Evolutionary conservation across 2,888 invertebrate genomes (phyloP).

Genomic region (Halictus quadricinctus): DNA sequence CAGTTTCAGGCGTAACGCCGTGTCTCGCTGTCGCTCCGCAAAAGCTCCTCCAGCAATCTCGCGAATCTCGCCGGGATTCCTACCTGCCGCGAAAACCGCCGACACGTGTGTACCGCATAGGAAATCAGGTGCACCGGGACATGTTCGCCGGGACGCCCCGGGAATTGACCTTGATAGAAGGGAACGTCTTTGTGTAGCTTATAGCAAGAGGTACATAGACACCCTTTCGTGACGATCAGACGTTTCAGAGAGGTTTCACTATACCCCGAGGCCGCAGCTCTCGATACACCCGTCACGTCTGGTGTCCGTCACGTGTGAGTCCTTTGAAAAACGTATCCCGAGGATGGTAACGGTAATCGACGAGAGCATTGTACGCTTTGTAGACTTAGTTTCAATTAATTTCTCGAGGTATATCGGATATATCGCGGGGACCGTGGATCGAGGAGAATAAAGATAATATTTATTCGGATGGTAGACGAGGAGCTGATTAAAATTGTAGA

Average conservation of each 20-base stretch:
- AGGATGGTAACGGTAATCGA: conserved; percentile 33
- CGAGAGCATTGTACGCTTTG: conserved; percentile 16
- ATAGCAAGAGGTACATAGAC: background rate
- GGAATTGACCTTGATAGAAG: background rate
- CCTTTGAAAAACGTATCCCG: conserved; percentile 21
- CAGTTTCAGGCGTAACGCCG: conserved; percentile 70
- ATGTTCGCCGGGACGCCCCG: background rate
- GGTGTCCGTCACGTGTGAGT: conserved; percentile 54
- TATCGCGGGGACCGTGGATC: background rate
- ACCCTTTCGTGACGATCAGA: background rate
- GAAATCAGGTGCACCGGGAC: background rate
- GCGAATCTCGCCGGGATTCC: conserved; percentile 19
- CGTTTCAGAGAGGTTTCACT: background rate
- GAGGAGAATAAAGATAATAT: background rate
- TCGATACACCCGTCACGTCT: background rate
- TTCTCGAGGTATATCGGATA: background rate
- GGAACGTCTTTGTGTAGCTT: background rate
- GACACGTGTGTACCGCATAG: conserved; percentile 43
- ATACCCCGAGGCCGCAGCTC: background rate
- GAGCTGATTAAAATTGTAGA: background rate
- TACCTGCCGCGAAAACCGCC: background rate
- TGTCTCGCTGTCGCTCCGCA: conserved; percentile 53
- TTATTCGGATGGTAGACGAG: background rate
- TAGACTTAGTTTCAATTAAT: conserved; percentile 23
- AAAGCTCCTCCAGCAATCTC: conserved; percentile 53